Evolutionary conservation across 2,888 invertebrate genomes (phyloP), one percentile per base, ranked within the genome.

Genomic region (Campoletis raptor): DNA sequence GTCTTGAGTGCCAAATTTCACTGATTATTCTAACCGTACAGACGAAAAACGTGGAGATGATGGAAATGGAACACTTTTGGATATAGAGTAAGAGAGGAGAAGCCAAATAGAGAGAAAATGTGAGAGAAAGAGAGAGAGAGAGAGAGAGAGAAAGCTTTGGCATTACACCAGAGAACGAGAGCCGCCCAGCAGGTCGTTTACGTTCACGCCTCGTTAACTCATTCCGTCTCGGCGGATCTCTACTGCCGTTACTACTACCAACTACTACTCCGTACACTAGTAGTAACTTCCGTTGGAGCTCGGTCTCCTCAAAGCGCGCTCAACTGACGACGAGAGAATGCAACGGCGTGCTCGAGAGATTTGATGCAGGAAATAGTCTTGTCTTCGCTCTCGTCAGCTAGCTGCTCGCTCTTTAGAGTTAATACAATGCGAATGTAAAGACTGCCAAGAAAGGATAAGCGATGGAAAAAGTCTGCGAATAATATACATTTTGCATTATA

Each of bases 191-290:
- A 78, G 90, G 87, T 88, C 90, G 89, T 90, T 90, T 89, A 89
- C 90, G 90, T 90, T 90, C 89, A 90, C 90, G 90, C 89, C 90
- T 90, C 89, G 89, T 90, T 90, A 89, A 83, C 73, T 86, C 83
- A 86, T 86, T 86, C 83, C 83, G 83, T 83, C 81, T 81, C 86
- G 83, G 83, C 83, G 81, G 83, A 81, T 86, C 78, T 86, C 54
- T 78, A 78, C 83, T 86, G 77, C 79, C 57, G 69, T 64, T 83
- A 73, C 86, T 70, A 80, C 80, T 86, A 30, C 74, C 24, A 30
- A 54, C 36, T 72, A 72, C 67, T 36, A 45, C 45, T 80, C 45
- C 40, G 30, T 57, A n/a, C 76, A 57, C 76, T 42, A 82, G 74
- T 76, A 69, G 79, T 74, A 69, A 76, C 80, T 76, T 42, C 70